Percentiles rank a stretch among this genome's conserved stretches.
Evolutionary conservation across 2,797 vertebrate genomes (phyloP).

Genomic region (Pseudotriccus pelzelni): DNA sequence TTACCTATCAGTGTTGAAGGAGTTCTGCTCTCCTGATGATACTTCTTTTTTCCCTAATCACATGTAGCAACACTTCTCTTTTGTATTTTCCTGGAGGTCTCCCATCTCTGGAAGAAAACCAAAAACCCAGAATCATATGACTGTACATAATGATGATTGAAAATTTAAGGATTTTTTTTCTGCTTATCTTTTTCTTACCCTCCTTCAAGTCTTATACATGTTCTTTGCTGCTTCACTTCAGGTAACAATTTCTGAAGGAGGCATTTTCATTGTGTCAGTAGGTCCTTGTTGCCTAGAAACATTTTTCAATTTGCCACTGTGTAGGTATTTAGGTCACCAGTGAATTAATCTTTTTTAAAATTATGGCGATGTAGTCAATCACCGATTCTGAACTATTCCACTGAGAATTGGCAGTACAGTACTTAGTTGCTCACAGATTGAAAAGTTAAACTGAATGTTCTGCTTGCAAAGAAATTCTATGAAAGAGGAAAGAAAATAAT

Average conservation of each 20-base stretch:
- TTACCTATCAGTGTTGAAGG: not conserved
- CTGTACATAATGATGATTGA: not conserved
- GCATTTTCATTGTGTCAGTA: constrained; percentile 34
- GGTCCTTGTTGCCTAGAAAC: constrained; percentile 66
- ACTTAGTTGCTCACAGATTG: not conserved
- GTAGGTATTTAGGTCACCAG: constrained; percentile 68
- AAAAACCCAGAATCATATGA: not conserved
- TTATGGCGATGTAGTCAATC: constrained; percentile 49
- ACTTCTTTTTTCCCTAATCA: not conserved
- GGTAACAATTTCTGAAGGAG: not conserved
- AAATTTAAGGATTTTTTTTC: not conserved
- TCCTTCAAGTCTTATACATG: not conserved
- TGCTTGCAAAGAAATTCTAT: constrained; percentile 18
- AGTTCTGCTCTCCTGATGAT: not conserved
- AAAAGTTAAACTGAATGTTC: constrained; percentile 46
- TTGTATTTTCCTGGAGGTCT: not conserved
- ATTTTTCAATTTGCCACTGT: constrained; percentile 39
- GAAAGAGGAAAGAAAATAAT: not conserved
- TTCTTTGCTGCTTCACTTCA: not conserved
- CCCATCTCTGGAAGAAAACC: rapidly evolving
- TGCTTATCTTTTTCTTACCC: not conserved
- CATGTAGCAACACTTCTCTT: not conserved
- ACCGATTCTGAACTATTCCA: constrained; percentile 27
- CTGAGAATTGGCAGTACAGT: constrained; percentile 6
- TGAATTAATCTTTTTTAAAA: constrained; percentile 68